Evolutionary conservation across 2,113 vertebrate genomes (phyloP).

Genomic region (Sterrhoptilus dennistouni): DNA sequence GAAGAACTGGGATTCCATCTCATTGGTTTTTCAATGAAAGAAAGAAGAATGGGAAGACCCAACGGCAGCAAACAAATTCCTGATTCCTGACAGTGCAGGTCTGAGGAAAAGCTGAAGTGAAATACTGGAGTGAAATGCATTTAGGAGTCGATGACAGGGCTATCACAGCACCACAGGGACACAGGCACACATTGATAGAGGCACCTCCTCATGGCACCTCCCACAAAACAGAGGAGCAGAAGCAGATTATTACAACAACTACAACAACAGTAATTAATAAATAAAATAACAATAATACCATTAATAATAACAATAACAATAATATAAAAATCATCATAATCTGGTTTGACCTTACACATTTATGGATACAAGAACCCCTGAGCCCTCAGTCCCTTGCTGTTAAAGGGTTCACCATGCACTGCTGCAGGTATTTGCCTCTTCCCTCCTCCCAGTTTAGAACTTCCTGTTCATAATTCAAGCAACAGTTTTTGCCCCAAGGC

Average conservation of each 20-base stretch:
- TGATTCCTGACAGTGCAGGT: not conserved
- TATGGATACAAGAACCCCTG: fast-evolving
- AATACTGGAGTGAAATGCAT: not conserved
- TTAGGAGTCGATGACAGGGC: fast-evolving
- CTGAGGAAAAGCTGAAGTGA: not conserved
- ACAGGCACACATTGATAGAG: fast-evolving
- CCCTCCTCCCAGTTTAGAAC: not conserved
- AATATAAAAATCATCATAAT: fast-evolving
- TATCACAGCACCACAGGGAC: not conserved
- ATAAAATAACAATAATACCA: fast-evolving
- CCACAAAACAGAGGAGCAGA: not conserved
- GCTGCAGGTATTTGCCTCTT: not conserved
- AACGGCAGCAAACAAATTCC: not conserved
- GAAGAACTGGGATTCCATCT: not conserved
- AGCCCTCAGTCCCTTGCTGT: not conserved
- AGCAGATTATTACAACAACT: not conserved
- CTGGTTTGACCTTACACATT: not conserved
- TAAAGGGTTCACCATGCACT: fast-evolving
- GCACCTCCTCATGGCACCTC: fast-evolving
- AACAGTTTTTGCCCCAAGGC: not conserved
- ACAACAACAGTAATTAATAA: fast-evolving
- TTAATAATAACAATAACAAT: too few relatives aligned
- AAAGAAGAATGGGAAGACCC: not conserved
- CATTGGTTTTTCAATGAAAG: not conserved
- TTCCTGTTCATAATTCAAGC: not conserved